A percentile compares a stretch with the other conserved stretches of the same genome.
Evolutionary conservation across 2,797 vertebrate genomes (phyloP).

Genomic region (Xyrichtys novacula): DNA sequence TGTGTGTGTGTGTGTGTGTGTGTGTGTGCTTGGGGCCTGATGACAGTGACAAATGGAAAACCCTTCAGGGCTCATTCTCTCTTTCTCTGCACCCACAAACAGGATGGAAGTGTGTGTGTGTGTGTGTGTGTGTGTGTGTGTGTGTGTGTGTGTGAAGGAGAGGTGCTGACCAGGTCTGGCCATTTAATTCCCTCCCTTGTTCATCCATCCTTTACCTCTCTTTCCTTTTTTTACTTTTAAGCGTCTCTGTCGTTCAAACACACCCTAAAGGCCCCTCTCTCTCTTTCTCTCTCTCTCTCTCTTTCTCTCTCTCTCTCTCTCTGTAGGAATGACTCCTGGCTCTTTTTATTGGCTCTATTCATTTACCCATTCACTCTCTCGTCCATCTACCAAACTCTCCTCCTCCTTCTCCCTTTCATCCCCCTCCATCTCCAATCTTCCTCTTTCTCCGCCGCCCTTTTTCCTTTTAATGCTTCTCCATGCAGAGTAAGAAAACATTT

Average conservation of each 20-base stretch:
- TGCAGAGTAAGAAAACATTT: constrained; percentile 10
- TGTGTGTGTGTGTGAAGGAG: background rate
- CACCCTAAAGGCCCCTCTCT: constrained; percentile 40
- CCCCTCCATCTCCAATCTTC: constrained; percentile 8
- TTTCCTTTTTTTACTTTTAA: constrained; percentile 56
- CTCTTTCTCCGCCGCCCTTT: constrained; percentile 7
- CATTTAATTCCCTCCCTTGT: constrained; percentile 57
- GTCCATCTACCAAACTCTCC: constrained; percentile 30
- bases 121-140: constrained; percentile 7
- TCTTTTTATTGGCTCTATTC: constrained; percentile 61
- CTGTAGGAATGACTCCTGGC: constrained; percentile 35
- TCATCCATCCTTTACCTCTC: constrained; percentile 40
- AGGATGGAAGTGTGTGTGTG: background rate
- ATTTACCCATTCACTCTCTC: constrained; percentile 41
- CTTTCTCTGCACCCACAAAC: constrained; percentile 40
- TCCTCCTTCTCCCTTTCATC: background rate
- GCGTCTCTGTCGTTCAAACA: constrained; percentile 33
- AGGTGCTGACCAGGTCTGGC: constrained; percentile 60
- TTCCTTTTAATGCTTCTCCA: background rate
- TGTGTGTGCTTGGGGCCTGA: constrained; percentile 27
- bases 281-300: background rate
- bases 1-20: constrained; percentile 1
- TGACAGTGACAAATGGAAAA: constrained; percentile 80
- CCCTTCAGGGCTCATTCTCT: constrained; percentile 61
- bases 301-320: background rate